These are phyloP conservation scores for Drosophila repleta DNA, from an alignment of 1,140 invertebrate species.

Conservation along the genomic window DNA sequence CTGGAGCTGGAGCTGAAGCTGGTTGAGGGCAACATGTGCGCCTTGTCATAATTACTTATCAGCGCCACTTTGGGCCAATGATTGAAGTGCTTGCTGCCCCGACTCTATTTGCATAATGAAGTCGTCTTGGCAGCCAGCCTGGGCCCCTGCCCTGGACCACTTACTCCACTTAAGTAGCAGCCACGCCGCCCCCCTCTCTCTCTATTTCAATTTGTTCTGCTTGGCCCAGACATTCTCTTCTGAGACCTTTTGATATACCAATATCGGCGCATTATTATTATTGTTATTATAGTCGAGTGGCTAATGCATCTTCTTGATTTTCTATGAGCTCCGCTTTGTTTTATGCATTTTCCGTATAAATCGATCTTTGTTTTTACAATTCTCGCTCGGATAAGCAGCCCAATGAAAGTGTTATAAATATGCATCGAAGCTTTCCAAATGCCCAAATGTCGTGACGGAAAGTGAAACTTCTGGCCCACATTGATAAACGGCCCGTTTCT, in stretches of 20 bases:
- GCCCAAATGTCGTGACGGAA: conserved; percentile 58
- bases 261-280: conserved; percentile 57
- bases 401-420: conserved; percentile 74
- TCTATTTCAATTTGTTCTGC: conserved; percentile 8
- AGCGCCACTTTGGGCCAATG: conserved; percentile 54
- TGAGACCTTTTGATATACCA: conserved; percentile 8
- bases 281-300: conserved; percentile 53
- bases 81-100: conserved; percentile 56
- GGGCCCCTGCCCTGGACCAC: conserved; percentile 62
- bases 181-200: conserved; percentile 10
- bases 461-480: conserved; percentile 58
- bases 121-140: conserved; percentile 34
- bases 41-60: conserved; percentile 63
- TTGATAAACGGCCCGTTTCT: conserved; percentile 13
- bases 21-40: conserved; percentile 30
- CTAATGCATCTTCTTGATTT: conserved; percentile 12
- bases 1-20: not conserved
- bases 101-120: conserved; percentile 68
- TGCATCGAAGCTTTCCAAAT: conserved; percentile 42
- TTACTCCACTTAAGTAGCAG: conserved; percentile 49
- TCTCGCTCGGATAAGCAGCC: conserved; percentile 17
- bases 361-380: conserved; percentile 43
- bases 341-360: conserved; percentile 50
- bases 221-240: conserved; percentile 6
- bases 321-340: conserved; percentile 35